Base-by-base conservation (phyloP, 1,140 invertebrate species). In the Nasonia vitripennis region DNA sequence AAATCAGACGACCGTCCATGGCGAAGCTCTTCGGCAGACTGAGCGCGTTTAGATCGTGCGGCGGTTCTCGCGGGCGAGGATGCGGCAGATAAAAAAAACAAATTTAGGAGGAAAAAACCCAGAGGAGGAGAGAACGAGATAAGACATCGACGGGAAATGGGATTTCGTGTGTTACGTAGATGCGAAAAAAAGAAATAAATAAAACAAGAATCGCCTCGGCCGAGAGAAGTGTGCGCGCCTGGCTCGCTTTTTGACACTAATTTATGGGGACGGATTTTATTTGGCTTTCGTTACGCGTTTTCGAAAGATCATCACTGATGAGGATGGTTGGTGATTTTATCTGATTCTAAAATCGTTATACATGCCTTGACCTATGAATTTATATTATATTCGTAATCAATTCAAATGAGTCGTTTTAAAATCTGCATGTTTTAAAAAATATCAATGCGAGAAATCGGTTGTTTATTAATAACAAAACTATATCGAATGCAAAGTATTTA, bases 1-100 rank as follows among this genome's bases (percentile, higher is more conserved):
- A 23, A 17, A 68, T 68, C 12, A 7, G 34, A 0, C 20, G 74
- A 7, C 55, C 31, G 62, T 78, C 14, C 83, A 84, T 84, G 37
- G 23, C n/a, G 55, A 55, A 17, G 67, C 41, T 68, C 67, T 37
- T 31, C 27, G 55, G 9, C 37, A 14, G 45, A 83, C 81, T 83
- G 55, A 7, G n/a, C 23, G 20, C 23, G 37, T n/a, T 77, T 6
- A n/a, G 14, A 5, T 11, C 10, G 23, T 12, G 6, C 55, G 17
- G 17, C 5, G 12, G 17, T 9, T 17, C 51, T n/a, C 27, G 31
- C n/a, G 17, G 31, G 37, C 17, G 11, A 37, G 31, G 27, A 75
- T 62, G 27, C 27, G 7, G 9, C 12, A 23, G 48, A 62, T 62
- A 79, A 67, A 62, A 79, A 27, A 27, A 27, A 27, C 27, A 27